Evolutionary conservation across 2,888 invertebrate genomes (phyloP), one percentile per base, ranked within the genome.

Genomic region (Oasisia sp.): DNA sequence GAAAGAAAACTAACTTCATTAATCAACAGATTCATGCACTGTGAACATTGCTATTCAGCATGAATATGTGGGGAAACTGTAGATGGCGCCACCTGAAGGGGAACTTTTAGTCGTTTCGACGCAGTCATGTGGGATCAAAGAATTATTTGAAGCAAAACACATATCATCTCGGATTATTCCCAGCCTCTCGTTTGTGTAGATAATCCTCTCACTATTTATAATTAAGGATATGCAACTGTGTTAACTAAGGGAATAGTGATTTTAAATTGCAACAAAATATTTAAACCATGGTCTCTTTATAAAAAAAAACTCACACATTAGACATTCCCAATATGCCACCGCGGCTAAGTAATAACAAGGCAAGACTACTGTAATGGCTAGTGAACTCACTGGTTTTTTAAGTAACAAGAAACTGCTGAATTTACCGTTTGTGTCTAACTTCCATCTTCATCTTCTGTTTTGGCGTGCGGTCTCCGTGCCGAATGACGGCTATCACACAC

Each of bases 371-470:
- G n/a, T 74, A 27, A n/a, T 27, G 14, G 27, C 27, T 9, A 74
- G 19, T 74, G 7, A 74, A 74, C 74, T n/a, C 19, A 12, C 14
- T 50, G 14, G 9, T 50, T 74, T 74, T 2, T 27, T 5, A 19
- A 74, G 7, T 19, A 19, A 27, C 0, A 19, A 74, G 74, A 74
- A 19, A 74, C 19, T 27, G 74, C 27, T 27, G 74, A 89, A 91
- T 94, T 93, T 94, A 96, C 96, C 94, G 95, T 94, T 94, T 95
- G 97, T 99, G 99, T 92, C 99, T 97, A 27, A 99, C 99, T 97
- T 99, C 99, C 94, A 99, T 99, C 97, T 99, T 99, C 99, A 99
- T 99, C 97, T 99, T 99, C 97, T 99, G 99, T 96, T 99, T 99
- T 0, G 99, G 99, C 27, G 99, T 99, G 94, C 99, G 97, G 96